Evolutionary conservation across 2,113 vertebrate genomes (phyloP), one percentile per base, ranked within the genome.

Genomic region (Rissa tridactyla): DNA sequence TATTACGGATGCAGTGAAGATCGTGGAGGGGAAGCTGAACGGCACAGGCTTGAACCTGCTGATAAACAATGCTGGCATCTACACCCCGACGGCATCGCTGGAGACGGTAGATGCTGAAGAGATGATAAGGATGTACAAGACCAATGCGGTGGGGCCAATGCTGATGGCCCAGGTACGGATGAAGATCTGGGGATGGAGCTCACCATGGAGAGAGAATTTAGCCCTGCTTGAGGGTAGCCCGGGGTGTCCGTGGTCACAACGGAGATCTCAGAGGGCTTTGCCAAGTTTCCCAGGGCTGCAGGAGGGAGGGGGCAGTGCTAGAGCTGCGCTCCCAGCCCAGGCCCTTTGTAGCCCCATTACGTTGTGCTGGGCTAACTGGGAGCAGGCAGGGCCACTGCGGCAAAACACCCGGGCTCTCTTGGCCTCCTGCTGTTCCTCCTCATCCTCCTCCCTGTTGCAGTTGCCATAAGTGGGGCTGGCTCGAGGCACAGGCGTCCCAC

Each of bases 41-140:
- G 96, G 96, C 4, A 5, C 51, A 15, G 93, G 92, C 60, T 88
- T 98, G 71, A 96, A 97, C 86, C 95, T 98, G 77, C 91, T 98
- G 7, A 94, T 98, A 51, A 97, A 98, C 94, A 98, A 97, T 4
- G 94, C 95, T 1, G 96, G 85, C 16, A 72, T 96, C 36, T 76
- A 82, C 65, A 94, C 7, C 34, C 73, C 21, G 1, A 29, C 71
- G 1, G 73, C 76, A 0, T 89, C 76, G 0, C 79, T 98, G 94
- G 92, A 97, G 10, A 82, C 60, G 0, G 73, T 68, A 2, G 93
- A 82, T 0, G 26, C 96, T 6, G 95, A 97, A 34, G 92, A 93
- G 17, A 98, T 97, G 96, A 51, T 96, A 30, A 70, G 38, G 12
- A 13, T 58, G 0, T 97, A 96, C 88, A 82, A 54, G 66, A 96